Evolutionary conservation across 2,113 vertebrate species (phyloP), one percentile per base, ranked within the genome.

Genomic region (Forbesichthys agassizii): DNA sequence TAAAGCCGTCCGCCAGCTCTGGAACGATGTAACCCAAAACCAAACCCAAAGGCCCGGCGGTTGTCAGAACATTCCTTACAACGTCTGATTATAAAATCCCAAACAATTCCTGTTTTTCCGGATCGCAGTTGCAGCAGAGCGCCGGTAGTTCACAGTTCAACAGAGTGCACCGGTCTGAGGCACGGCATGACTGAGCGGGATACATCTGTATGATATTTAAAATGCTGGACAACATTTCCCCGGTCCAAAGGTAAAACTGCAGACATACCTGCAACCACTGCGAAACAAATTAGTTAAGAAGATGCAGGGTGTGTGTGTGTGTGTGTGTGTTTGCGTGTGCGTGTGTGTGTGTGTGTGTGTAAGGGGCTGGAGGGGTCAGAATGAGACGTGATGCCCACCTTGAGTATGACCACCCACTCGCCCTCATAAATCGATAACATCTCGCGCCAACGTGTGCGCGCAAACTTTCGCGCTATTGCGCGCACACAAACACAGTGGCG

Each of bases 221-320:
- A 73, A 80, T 74, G 81, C 84, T 71, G 79, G 65, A 71, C 74
- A 77, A 68, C 73, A 60, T 54, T 57, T 72, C 73, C 72, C 61
- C 53, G 65, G 65, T 61, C 78, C 68, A 73, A 83, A 82, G 81
- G 78, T 79, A 70, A 81, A 68, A 61, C 61, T 68, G 83, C 68
- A 83, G 66, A 79, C 76, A 77, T 74, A 72, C 69, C 61, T 16
- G 16, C 16, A 16, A 16, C 56, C 71, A 67, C 66, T 69, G 76
- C 78, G 84, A 88, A 86, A 86, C 76, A 80, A 87, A 89, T 89
- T 84, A 87, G 84, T 83, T 78, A 79, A 77, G 33, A 33, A 75
- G 77, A 79, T 71, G 81, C 78, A 71, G 78, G 56, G 74, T 71
- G 77, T 80, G 68, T 53, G 64, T 63, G 83, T 74, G 77, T 73